Conservation (phyloP, 1,140 invertebrate genomes). For the Papilio aristodemus region DNA sequence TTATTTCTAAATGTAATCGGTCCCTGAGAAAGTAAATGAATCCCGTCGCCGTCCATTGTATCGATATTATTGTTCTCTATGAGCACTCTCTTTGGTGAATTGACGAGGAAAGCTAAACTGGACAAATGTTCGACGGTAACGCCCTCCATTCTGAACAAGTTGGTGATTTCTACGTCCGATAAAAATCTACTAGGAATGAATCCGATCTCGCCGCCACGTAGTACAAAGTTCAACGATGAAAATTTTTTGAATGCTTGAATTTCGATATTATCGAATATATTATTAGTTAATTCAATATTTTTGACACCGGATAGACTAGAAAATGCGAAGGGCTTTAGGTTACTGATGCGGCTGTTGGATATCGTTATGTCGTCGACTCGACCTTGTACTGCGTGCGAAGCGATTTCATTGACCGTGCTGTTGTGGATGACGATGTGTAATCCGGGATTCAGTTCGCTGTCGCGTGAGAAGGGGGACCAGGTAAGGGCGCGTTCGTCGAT, state of each 20-base stretch:
- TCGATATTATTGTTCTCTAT: conserved; percentile 84
- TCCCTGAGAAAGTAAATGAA: conserved; percentile 83
- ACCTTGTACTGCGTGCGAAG: conserved; percentile 85
- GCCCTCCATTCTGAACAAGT: conserved; percentile 84
- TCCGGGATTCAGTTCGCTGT: conserved; percentile 64
- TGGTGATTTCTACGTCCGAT: conserved; percentile 86
- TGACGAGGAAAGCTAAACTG: conserved; percentile 84
- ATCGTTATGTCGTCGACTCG: conserved; percentile 85
- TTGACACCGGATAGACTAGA: conserved; percentile 83
- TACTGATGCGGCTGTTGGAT: conserved; percentile 81
- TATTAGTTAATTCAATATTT: conserved; percentile 80
- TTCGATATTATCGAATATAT: conserved; percentile 82
- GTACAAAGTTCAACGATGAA: conserved; percentile 82
- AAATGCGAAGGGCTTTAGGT: conserved; percentile 86
- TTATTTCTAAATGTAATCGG: conserved; percentile 85
- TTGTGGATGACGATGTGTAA: conserved; percentile 65
- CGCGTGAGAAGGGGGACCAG: conserved; percentile 62
- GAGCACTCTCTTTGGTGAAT: conserved; percentile 80
- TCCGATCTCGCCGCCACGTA: conserved; percentile 76
- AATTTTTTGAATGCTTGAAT: conserved; percentile 90
- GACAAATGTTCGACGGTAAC: conserved; percentile 82
- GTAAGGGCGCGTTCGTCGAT: conserved; percentile 64
- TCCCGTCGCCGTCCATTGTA: conserved; percentile 83
- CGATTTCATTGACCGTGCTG: conserved; percentile 81
- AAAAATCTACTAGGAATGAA: conserved; percentile 85